These are phyloP conservation scores for Drosophila macrospina DNA, from an alignment of 2,888 invertebrate species.

Conservation along the genomic window DNA sequence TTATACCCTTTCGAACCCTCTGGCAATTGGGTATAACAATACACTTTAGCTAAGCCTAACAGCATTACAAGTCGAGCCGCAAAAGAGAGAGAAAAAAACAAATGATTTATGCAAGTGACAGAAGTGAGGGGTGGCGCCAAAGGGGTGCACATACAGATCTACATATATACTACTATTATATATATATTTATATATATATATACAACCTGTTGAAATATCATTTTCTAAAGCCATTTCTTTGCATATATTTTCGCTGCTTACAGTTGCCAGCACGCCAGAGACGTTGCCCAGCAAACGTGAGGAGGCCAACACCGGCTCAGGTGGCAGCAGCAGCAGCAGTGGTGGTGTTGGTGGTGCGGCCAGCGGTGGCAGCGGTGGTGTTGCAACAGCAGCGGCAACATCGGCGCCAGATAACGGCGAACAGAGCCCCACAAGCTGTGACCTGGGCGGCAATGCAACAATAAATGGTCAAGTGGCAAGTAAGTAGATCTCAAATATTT, in stretches of 20 bases:
- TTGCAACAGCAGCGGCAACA: constrained; percentile 24
- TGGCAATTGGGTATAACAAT: constrained; percentile 44
- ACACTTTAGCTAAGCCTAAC: constrained; percentile 54
- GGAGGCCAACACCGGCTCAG: constrained; percentile 84
- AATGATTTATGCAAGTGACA: constrained; percentile 39
- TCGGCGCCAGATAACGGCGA: constrained; percentile 55
- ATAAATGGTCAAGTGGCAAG: constrained; percentile 86
- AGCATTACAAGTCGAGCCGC: constrained; percentile 32
- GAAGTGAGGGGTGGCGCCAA: constrained; percentile 3
- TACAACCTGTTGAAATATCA: constrained; percentile 43
- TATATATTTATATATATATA: constrained; percentile 3
- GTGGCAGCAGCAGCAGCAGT: constrained; percentile 36
- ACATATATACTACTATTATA: background rate
- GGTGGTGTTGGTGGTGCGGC: constrained; percentile 32
- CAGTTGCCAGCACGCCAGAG: constrained; percentile 95
- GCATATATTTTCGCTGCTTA: constrained; percentile 84
- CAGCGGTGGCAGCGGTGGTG: constrained; percentile 41
- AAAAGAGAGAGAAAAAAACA: constrained; percentile 1
- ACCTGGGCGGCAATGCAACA: constrained; percentile 73
- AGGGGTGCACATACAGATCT: background rate
- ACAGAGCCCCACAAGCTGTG: constrained; percentile 62
- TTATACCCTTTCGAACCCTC: constrained; percentile 35
- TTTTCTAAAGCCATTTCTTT: constrained; percentile 43
- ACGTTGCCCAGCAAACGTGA: constrained; percentile 87
- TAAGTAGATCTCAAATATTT: constrained; percentile 77